These are phyloP conservation scores for Gephyroberyx darwinii DNA, from an alignment of 2,797 vertebrate genomes.

Conservation along the genomic window DNA sequence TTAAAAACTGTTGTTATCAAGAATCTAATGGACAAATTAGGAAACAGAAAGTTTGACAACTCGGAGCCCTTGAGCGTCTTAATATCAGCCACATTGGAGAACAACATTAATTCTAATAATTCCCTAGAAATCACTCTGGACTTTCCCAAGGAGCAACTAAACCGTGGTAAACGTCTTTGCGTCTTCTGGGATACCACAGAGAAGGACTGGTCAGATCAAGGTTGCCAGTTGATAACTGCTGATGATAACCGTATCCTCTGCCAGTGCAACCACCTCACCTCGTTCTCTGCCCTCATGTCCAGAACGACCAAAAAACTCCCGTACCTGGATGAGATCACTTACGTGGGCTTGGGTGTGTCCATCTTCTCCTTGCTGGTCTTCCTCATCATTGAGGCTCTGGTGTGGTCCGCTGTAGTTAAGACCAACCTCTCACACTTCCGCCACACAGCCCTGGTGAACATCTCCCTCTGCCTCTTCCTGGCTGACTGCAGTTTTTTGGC, in stretches of 20 bases:
- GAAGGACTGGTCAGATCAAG: constrained; percentile 63
- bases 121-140: constrained; percentile 58
- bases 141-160: constrained; percentile 47
- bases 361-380: constrained; percentile 78
- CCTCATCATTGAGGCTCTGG: constrained; percentile 78
- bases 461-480: constrained; percentile 78
- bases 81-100: constrained; percentile 66
- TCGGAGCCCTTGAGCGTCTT: constrained; percentile 27
- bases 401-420: constrained; percentile 84
- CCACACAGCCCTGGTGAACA: constrained; percentile 85
- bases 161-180: constrained; percentile 34
- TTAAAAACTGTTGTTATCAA: constrained; percentile 76
- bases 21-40: constrained; percentile 71
- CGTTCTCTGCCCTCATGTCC: constrained; percentile 83
- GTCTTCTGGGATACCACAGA: constrained; percentile 76
- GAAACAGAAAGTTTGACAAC: fast-evolving
- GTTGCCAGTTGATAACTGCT: constrained; percentile 55
- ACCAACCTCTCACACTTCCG: constrained; percentile 83
- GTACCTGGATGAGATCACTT: constrained; percentile 71
- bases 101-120: neutral
- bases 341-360: constrained; percentile 78
- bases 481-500: constrained; percentile 78
- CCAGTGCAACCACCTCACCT: constrained; percentile 81
- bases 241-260: constrained; percentile 59
- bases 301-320: constrained; percentile 14